These are phyloP conservation scores for Conistra vaccinii DNA, from an alignment of 2,888 invertebrate species.

Conservation along the genomic window DNA sequence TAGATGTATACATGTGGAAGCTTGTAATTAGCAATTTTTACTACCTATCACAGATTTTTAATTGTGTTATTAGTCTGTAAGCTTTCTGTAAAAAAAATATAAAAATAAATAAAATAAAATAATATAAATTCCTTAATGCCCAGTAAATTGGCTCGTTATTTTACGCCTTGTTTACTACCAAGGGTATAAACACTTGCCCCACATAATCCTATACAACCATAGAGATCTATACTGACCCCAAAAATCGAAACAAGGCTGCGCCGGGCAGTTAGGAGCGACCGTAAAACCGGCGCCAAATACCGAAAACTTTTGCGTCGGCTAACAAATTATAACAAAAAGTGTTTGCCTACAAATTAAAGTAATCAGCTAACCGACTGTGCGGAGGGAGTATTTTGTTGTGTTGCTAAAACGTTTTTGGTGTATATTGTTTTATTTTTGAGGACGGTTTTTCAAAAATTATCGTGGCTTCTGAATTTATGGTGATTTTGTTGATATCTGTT, in stretches of 20 bases:
- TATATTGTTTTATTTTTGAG: constrained; percentile 49
- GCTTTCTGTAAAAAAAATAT: too few species aligned
- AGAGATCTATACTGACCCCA: constrained; percentile 19
- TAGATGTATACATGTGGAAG: too few species aligned
- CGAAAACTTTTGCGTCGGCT: constrained; percentile 67
- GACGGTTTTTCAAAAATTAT: not conserved
- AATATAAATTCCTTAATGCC: constrained; percentile 16
- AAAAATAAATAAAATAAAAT: too few species aligned
- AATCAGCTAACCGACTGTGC: constrained; percentile 66
- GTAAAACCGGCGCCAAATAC: constrained; percentile 51
- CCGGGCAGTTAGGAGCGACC: constrained; percentile 18
- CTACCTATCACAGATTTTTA: too few species aligned
- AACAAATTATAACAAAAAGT: constrained; percentile 75
- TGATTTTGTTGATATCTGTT: too few species aligned
- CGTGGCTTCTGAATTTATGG: not conserved
- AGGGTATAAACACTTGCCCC: constrained; percentile 17
- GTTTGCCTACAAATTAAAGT: constrained; percentile 68
- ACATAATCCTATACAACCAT: not conserved
- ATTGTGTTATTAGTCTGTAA: too few species aligned
- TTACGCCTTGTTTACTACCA: not conserved
- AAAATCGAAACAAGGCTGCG: constrained; percentile 41
- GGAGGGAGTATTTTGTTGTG: constrained; percentile 55
- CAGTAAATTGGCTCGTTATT: constrained; percentile 12
- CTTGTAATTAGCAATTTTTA: too few species aligned
- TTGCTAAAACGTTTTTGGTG: constrained; percentile 59